Conservation (phyloP, 2,113 vertebrate genomes). For the Amphilophus citrinellus region DNA sequence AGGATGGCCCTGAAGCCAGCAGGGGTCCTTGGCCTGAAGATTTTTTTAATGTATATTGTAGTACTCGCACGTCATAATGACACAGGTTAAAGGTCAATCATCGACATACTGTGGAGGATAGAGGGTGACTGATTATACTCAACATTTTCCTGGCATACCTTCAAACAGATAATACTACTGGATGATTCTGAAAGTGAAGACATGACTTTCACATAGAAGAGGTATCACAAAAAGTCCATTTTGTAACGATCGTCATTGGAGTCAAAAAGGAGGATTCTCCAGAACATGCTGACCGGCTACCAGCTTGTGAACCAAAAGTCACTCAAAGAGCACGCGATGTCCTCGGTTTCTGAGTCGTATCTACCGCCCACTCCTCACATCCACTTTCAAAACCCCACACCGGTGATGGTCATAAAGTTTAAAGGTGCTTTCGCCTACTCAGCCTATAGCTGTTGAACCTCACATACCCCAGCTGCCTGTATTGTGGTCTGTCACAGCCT, state of each 20-base stretch:
- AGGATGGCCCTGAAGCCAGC: not conserved
- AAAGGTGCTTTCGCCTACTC: not conserved
- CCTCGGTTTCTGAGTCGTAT: no score
- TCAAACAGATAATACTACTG: not conserved
- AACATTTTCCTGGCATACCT: accelerated
- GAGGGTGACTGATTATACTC: not conserved
- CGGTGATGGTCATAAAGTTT: no score
- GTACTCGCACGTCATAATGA: not conserved
- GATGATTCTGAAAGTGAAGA: not conserved
- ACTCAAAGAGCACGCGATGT: no score
- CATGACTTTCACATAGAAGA: not conserved
- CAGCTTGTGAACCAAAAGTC: not conserved
- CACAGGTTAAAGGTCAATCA: not conserved
- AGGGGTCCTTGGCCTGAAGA: not conserved
- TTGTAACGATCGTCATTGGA: not conserved
- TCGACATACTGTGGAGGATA: not conserved
- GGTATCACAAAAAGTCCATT: not conserved
- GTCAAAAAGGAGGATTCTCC: not conserved
- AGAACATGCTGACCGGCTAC: not conserved
- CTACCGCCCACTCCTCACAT: no score
- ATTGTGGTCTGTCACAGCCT: not conserved
- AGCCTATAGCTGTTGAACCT: not conserved
- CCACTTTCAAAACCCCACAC: no score
- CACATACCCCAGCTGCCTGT: not conserved
- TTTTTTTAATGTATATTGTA: not conserved